Base-by-base conservation (phyloP, 2,888 invertebrate genomes). In the Heliconius ismenius region DNA sequence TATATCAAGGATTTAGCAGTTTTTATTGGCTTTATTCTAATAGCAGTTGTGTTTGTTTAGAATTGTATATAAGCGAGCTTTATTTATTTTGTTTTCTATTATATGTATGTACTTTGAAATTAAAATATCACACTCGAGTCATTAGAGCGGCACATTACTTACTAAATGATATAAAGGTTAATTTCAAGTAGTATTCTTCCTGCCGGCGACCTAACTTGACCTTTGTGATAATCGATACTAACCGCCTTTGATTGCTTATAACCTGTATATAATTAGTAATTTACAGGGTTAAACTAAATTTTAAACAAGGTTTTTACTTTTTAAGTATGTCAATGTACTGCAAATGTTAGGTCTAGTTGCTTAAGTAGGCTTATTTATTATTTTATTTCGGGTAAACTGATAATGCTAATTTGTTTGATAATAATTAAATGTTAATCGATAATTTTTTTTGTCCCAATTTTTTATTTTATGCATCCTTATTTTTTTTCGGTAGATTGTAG, bases 141-240 rank as follows among this genome's bases (percentile, higher is more conserved):
- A 90, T 63, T 86, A 86, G 84, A 91, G 88, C 89, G 88, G 79
- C 80, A 82, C 79, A 81, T 81, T 80, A 80, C 79, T 84, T 81
- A 84, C 84, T 83, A 81, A 83, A 80, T 78, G 80, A 82, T 81
- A 79, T 77, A 81, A 83, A 84, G 82, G 82, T 83, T 80, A 76
- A 73, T 70, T 74, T 74, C 74, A 54, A 74, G 75, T 76, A 68
- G 60, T 64, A 21, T 39, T 63, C 63, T 76, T 69, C 63, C 73
- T 75, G 63, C 58, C 39, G 49, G 28, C 65, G 65, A 67, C 77
- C 78, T 77, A 79, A 82, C 79, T 78, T 84, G 83, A 86, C 86
- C 84, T 87, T 84, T 84, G 28, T 36, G 73, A 68, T 43, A 83
- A 86, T 85, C 85, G 81, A 86, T 81, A 79, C 63, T 43, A 62